Evolutionary conservation across 2,888 invertebrate genomes (phyloP), one percentile per base, ranked within the genome.

Genomic region (Uropetala carovei): DNA sequence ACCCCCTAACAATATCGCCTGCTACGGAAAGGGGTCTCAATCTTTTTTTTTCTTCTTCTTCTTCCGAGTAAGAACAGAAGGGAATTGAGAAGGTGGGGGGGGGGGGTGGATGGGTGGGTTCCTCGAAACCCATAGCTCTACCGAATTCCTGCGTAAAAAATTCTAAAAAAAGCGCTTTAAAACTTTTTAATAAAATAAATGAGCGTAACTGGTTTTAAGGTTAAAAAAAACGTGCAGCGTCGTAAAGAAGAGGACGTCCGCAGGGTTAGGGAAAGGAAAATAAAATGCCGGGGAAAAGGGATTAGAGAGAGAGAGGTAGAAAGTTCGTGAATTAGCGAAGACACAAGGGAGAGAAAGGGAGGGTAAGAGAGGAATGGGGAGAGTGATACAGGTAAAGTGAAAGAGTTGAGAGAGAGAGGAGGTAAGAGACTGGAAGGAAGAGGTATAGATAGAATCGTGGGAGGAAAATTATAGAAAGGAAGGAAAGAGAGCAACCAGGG

Each of bases 1-100:
- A 43, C 22, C 68, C 68, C 68, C 68, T 68, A 68, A 68, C 68
- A 68, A 68, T 68, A 68, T 68, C 68, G 68, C 68, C 68, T 22
- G 68, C 68, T 64, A 22, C 22, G 68, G 68, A 27, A 75, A 75
- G 27, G 75, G 75, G 75, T 75, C 64, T 16, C 64, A 5, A 64
- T 64, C 27, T 75, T 27, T 27, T 22, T 75, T 22, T 75, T 75
- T 75, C 13, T 75, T 27, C 1, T 43, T 43, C 5, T n/a, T 43
- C 5, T 43, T 43, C 43, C 5, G 43, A 43, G 43, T 43, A 43
- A 43, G 43, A 5, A 43, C 43, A 43, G 5, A 43, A 43, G 5
- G 43, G 43, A 75, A 75, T 27, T n/a, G n/a, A n/a, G n/a, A n/a
- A n/a, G n/a, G n/a, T n/a, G n/a, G 75, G 75, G 75, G 5, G 43